These are phyloP conservation scores for Erebia epiphron DNA, from an alignment of 2,888 invertebrate species.

Conservation along the genomic window DNA sequence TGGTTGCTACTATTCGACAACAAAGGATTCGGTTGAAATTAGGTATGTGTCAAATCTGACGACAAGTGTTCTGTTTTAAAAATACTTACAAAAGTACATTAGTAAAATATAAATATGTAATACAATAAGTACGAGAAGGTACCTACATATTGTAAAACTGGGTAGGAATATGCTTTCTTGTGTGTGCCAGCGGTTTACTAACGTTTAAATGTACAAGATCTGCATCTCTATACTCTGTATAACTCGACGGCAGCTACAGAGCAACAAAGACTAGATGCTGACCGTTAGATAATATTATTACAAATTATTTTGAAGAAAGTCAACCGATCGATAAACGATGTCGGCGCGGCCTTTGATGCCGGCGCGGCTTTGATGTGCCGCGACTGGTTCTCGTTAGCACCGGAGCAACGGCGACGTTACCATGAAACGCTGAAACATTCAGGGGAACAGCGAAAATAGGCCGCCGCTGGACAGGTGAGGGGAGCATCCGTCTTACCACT, in stretches of 20 bases:
- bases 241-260: conserved; percentile 2
- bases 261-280: conserved; percentile 33
- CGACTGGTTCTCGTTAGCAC: conserved; percentile 63
- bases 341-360: conserved; percentile 63
- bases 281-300: conserved; percentile 41
- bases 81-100: too few relatives aligned
- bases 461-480: conserved; percentile 13
- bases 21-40: too few relatives aligned
- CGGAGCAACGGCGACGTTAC: conserved; percentile 48
- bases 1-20: too few relatives aligned
- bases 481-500: not conserved
- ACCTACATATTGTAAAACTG: too few relatives aligned
- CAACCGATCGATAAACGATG: conserved; percentile 46
- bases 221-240: not conserved
- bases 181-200: not conserved
- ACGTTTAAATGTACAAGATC: not conserved
- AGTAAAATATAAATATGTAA: too few relatives aligned
- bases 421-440: conserved; percentile 49
- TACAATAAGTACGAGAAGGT: too few relatives aligned
- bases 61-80: too few relatives aligned
- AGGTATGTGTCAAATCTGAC: too few relatives aligned
- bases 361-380: conserved; percentile 57
- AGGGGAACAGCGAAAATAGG: conserved; percentile 37
- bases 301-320: conserved; percentile 48
- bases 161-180: too few relatives aligned